Conservation (phyloP, 2,888 invertebrate species). For the Pandemis corylana region DNA sequence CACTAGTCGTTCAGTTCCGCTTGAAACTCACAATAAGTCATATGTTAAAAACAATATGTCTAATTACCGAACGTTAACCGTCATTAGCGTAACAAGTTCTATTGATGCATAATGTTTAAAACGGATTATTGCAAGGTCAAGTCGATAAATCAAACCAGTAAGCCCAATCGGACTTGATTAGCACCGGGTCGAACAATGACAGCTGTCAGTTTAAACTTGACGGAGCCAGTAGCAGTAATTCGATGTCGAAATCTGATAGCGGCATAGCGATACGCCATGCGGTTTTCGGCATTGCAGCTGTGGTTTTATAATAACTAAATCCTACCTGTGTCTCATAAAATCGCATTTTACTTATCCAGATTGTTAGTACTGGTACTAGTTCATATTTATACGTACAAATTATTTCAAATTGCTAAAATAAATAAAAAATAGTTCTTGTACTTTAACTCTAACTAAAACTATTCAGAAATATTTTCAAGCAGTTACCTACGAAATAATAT, state of each 20-base stretch:
- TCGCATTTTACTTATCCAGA: background rate
- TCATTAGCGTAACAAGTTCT: conserved; percentile 39
- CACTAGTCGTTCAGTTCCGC: conserved; percentile 6
- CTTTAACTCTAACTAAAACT: too few species aligned
- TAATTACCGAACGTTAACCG: conserved; percentile 27
- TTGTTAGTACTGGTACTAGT: too few species aligned
- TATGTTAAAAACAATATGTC: conserved; percentile 34
- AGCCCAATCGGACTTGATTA: conserved; percentile 61
- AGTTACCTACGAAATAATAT: too few species aligned
- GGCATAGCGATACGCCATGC: conserved; percentile 19
- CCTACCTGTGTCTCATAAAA: background rate
- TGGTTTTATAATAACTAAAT: background rate
- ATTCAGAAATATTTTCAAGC: too few species aligned
- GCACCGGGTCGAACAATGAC: conserved; percentile 63
- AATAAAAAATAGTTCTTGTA: too few species aligned
- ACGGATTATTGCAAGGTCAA: conserved; percentile 54
- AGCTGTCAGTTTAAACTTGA: conserved; percentile 62
- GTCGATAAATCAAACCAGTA: conserved; percentile 58
- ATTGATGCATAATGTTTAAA: conserved; percentile 44
- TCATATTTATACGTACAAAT: too few species aligned
- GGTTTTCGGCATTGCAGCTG: conserved; percentile 20
- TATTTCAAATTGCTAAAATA: too few species aligned
- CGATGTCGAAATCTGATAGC: conserved; percentile 41
- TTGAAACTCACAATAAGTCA: conserved; percentile 8
- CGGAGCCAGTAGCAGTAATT: conserved; percentile 42